phyloP scores from a whole-genome alignment of 2,797 vertebrate genomes.

The Sebastes miniatus region DNA sequence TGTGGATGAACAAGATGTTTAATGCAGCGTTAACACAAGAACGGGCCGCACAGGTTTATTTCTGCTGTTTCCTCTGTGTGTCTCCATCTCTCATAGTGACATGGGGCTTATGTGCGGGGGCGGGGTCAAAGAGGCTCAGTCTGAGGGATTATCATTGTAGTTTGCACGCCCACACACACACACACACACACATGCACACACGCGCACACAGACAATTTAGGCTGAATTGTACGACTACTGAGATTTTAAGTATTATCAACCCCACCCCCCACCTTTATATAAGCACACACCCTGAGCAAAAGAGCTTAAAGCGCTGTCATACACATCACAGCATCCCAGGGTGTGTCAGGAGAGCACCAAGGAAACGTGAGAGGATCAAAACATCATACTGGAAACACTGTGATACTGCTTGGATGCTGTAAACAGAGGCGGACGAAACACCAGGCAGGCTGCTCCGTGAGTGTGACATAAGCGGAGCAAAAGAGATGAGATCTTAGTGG shows the following conservation, averaged over 20 bases:
- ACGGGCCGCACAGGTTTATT: conserved; percentile 13
- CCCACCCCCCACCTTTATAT: conserved; percentile 58
- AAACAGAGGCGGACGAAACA: background rate
- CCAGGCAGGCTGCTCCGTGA: background rate
- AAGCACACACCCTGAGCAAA: conserved; percentile 36
- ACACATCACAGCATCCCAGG: conserved; percentile 40
- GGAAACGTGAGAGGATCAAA: conserved; percentile 40
- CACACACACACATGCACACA: conserved; percentile 9
- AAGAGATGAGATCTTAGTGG: conserved; percentile 62
- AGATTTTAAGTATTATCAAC: conserved; percentile 64
- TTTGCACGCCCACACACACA: conserved; percentile 25
- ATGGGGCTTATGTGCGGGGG: conserved; percentile 68
- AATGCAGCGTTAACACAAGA: background rate
- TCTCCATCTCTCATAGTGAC: conserved; percentile 47
- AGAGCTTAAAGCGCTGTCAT: conserved; percentile 58
- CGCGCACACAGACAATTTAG: conserved; percentile 60
- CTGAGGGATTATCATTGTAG: conserved; percentile 77
- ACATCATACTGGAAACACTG: background rate
- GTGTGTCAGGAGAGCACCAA: conserved; percentile 8
- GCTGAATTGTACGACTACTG: conserved; percentile 55
- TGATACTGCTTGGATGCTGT: background rate
- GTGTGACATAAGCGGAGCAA: conserved; percentile 13
- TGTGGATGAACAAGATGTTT: conserved; percentile 13
- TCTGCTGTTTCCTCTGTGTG: conserved; percentile 38
- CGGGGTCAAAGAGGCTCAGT: conserved; percentile 73